phyloP scores from a whole-genome alignment of 92 coral and sea anemone species.

The Epizoanthus ramosus region DNA sequence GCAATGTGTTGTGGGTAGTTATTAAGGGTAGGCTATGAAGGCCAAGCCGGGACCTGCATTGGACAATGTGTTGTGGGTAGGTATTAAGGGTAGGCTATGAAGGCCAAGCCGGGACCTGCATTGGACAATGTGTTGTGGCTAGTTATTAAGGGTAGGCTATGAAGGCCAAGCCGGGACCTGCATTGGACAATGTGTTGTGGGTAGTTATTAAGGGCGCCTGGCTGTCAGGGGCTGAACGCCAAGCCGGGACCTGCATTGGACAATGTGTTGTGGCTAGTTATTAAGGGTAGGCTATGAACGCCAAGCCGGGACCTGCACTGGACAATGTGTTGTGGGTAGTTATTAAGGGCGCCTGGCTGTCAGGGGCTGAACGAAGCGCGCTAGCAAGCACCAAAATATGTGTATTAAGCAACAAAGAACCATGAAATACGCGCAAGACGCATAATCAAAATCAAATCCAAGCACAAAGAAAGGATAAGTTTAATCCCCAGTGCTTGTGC shows the following conservation, averaged over 20 bases:
- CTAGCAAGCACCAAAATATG: too few relatives aligned
- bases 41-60: conserved; percentile 86
- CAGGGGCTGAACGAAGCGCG: too few relatives aligned
- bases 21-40: conserved; percentile 66
- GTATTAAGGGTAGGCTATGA: conserved; percentile 59
- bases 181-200: background rate
- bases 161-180: conserved; percentile 87
- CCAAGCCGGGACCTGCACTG: conserved; percentile 75
- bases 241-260: conserved; percentile 81
- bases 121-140: background rate
- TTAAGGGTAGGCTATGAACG: conserved; percentile 70
- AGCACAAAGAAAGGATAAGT: too few relatives aligned
- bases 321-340: background rate
- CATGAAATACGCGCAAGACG: too few relatives aligned
- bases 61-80: too few relatives aligned
- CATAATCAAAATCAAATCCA: too few relatives aligned
- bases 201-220: too few relatives aligned
- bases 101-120: conserved; percentile 83
- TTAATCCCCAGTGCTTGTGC: too few relatives aligned
- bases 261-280: too few relatives aligned
- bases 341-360: too few relatives aligned
- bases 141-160: conserved; percentile 48
- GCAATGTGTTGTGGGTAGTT: background rate
- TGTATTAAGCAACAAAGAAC: too few relatives aligned
- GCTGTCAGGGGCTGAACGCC: conserved; percentile 66